phyloP scores from a whole-genome alignment of 1,140 invertebrate species.

The Bombus consobrinus region DNA sequence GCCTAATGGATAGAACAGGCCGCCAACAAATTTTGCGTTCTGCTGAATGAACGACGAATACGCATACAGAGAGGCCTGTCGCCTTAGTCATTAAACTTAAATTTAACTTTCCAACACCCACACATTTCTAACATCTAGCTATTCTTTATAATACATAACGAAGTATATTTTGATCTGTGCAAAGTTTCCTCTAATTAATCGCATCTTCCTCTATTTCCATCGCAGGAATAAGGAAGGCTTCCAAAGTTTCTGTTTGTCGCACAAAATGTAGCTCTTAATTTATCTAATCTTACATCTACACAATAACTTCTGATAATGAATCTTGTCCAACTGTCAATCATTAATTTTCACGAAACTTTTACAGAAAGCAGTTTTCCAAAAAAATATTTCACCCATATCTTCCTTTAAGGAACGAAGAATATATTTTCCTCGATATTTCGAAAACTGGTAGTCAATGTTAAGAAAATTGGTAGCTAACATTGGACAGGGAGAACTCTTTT shows the following conservation, averaged over 20 bases:
- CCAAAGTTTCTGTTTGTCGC: not conserved
- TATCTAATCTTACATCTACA: too few relatives aligned
- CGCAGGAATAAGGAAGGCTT: not conserved
- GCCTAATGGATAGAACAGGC: not conserved
- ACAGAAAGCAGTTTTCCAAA: not conserved
- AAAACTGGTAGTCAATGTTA: too few relatives aligned
- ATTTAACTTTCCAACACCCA: constrained; percentile 51
- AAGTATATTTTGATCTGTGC: not conserved
- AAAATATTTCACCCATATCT: not conserved
- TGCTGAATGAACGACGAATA: constrained; percentile 59
- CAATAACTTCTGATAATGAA: too few relatives aligned
- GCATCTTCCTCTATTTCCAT: not conserved
- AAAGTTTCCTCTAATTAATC: not conserved
- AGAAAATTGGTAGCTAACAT: too few relatives aligned
- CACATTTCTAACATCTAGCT: constrained; percentile 15
- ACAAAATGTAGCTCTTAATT: too few relatives aligned
- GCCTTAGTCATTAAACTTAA: constrained; percentile 59
- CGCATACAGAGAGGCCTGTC: not conserved
- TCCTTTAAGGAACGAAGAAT: not conserved
- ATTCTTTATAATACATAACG: constrained; percentile 30
- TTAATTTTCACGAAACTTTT: too few relatives aligned
- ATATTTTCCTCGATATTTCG: too few relatives aligned
- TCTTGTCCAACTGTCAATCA: too few relatives aligned
- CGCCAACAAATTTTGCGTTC: constrained; percentile 57
- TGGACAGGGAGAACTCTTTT: not conserved